These are phyloP conservation scores for Fratercula arctica DNA, from an alignment of 2,797 vertebrate genomes.

Conservation along the genomic window DNA sequence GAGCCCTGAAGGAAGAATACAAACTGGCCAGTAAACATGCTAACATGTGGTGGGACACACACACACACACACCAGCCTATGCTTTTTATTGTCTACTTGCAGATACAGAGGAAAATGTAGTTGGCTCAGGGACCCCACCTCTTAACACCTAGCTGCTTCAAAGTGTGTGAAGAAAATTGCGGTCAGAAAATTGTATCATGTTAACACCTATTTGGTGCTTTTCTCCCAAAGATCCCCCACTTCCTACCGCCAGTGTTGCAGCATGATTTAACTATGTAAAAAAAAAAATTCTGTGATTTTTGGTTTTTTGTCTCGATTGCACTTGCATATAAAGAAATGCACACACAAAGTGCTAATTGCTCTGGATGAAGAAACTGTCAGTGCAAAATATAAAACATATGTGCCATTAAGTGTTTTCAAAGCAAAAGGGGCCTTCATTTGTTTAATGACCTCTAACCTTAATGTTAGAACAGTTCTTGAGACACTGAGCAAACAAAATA, in stretches of 20 bases:
- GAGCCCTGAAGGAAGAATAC: neutral
- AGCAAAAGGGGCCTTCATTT: neutral
- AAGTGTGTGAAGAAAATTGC: neutral
- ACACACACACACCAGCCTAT: too few relatives aligned
- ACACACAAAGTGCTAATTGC: neutral
- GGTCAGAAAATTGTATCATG: neutral
- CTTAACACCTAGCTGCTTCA: neutral
- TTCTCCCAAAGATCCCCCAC: neutral
- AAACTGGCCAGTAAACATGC: neutral
- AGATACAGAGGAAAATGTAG: neutral
- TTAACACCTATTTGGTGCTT: fast-evolving
- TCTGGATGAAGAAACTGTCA: neutral
- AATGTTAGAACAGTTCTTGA: neutral
- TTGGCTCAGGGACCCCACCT: neutral
- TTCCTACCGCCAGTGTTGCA: neutral
- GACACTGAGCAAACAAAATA: neutral
- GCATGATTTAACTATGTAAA: neutral
- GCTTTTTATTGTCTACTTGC: neutral
- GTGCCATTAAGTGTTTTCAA: neutral
- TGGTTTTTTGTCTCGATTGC: neutral
- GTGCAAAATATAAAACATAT: neutral
- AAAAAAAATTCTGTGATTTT: neutral
- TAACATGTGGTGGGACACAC: neutral
- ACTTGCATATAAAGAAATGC: neutral
- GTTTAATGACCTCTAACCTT: neutral